Conservation (phyloP, 2,797 vertebrate species). For the Apogon talboti region DNA sequence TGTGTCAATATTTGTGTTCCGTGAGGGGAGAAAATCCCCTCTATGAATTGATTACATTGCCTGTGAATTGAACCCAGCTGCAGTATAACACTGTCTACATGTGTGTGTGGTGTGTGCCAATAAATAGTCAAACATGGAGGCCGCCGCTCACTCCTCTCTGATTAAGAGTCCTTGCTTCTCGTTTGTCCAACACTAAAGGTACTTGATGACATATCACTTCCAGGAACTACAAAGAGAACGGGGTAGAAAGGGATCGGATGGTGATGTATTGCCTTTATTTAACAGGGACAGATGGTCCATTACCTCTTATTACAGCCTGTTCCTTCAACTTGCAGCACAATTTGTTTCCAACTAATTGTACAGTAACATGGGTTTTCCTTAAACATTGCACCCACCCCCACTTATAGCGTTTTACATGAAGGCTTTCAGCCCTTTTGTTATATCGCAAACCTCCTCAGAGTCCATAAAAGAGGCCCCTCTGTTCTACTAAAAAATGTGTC, state of each 20-base stretch:
- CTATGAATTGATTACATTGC: conserved; percentile 50
- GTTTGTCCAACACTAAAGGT: conserved; percentile 56
- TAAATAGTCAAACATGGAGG: conserved; percentile 36
- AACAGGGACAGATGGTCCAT: conserved; percentile 68
- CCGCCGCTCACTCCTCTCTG: conserved; percentile 45
- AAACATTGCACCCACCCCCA: conserved; percentile 35
- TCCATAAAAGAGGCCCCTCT: conserved; percentile 40
- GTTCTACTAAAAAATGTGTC: conserved; percentile 16
- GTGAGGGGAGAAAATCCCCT: conserved; percentile 26
- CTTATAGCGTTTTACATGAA: conserved; percentile 19
- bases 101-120: conserved; percentile 38
- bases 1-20: conserved; percentile 54
- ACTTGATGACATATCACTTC: conserved; percentile 62
- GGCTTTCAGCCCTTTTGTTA: conserved; percentile 6
- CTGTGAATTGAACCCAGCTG: conserved; percentile 64
- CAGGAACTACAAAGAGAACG: conserved; percentile 68
- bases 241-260: conserved; percentile 14
- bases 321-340: conserved; percentile 54
- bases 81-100: conserved; percentile 11
- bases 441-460: conserved; percentile 34
- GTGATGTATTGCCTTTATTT: conserved; percentile 71
- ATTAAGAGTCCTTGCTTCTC: conserved; percentile 51
- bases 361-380: conserved; percentile 48
- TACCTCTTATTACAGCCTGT: conserved; percentile 64
- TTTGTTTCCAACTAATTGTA: conserved; percentile 68